phyloP scores from a whole-genome alignment of 2,888 invertebrate genomes.

The Formica aserva region DNA sequence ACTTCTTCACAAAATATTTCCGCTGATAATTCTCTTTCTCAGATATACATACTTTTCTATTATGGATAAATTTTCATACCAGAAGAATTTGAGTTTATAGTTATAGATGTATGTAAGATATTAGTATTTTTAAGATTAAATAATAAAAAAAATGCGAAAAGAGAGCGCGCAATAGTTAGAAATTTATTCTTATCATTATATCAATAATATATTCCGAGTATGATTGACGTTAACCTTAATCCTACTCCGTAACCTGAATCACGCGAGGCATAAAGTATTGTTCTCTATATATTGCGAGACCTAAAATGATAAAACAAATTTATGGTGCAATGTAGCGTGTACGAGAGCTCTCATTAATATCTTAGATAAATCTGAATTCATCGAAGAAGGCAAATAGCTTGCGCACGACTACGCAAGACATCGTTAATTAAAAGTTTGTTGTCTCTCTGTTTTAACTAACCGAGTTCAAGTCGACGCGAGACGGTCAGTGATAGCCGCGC shows the following conservation, averaged over 20 bases:
- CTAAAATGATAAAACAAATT: slow-evolving; percentile 54
- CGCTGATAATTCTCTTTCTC: background rate
- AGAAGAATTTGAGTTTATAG: background rate
- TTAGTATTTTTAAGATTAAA: background rate
- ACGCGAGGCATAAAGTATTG: slow-evolving; percentile 50
- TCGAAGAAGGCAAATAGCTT: slow-evolving; percentile 35
- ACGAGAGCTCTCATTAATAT: slow-evolving; percentile 46
- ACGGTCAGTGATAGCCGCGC: slow-evolving; percentile 39
- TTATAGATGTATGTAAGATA: slow-evolving; percentile 24
- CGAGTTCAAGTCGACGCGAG: slow-evolving; percentile 23
- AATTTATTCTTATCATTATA: slow-evolving; percentile 38
- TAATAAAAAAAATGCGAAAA: slow-evolving; percentile 5
- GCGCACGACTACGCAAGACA: slow-evolving; percentile 11
- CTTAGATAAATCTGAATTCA: slow-evolving; percentile 40
- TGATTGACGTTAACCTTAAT: slow-evolving; percentile 51
- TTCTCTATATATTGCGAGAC: slow-evolving; percentile 43
- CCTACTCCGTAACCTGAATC: slow-evolving; percentile 42
- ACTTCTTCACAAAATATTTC: background rate
- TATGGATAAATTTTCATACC: background rate
- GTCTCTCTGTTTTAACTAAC: slow-evolving; percentile 51
- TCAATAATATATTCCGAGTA: slow-evolving; percentile 54
- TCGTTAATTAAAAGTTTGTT: slow-evolving; percentile 50
- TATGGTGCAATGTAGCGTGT: slow-evolving; percentile 48
- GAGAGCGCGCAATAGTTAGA: slow-evolving; percentile 13
- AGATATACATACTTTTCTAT: background rate